phyloP scores from a whole-genome alignment of 2,797 vertebrate species.

The Salmo trutta region DNA sequence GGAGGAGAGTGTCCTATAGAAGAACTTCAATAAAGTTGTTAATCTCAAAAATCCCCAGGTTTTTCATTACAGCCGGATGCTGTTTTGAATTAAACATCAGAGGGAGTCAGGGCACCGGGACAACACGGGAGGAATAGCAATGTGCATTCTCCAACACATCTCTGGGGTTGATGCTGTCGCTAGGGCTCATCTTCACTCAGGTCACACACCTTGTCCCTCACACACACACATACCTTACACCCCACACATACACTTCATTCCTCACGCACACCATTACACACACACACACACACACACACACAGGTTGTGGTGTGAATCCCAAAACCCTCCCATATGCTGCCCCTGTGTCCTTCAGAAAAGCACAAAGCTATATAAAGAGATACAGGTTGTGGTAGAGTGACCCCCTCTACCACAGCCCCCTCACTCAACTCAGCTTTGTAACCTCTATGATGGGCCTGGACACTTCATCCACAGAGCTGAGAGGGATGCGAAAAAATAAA shows the following conservation, averaged over 20 bases:
- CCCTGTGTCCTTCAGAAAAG: neutral
- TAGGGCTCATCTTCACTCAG: slow-evolving; percentile 7
- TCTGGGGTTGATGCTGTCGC: neutral
- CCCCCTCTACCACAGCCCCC: neutral
- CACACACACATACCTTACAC: no score
- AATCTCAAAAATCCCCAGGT: slow-evolving; percentile 22
- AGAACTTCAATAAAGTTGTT: slow-evolving; percentile 27
- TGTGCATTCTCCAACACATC: neutral
- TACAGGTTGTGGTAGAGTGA: neutral
- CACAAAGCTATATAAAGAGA: slow-evolving; percentile 45
- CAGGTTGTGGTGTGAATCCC: neutral
- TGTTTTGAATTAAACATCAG: slow-evolving; percentile 52
- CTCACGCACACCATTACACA: no score
- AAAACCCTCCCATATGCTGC: neutral
- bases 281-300: neutral
- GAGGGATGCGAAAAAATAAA: neutral
- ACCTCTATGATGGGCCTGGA: neutral
- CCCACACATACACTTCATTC: no score
- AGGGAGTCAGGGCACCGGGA: neutral
- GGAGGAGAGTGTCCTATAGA: slow-evolving; percentile 9
- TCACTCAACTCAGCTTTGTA: neutral
- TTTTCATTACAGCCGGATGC: slow-evolving; percentile 25
- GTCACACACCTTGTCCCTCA: no score
- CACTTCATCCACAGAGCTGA: neutral
- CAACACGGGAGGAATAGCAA: slow-evolving; percentile 26